A percentile compares a stretch with the other conserved stretches of the same genome.
phyloP scores from a whole-genome alignment of 2,888 invertebrate genomes.

The Julus scandinavius region DNA sequence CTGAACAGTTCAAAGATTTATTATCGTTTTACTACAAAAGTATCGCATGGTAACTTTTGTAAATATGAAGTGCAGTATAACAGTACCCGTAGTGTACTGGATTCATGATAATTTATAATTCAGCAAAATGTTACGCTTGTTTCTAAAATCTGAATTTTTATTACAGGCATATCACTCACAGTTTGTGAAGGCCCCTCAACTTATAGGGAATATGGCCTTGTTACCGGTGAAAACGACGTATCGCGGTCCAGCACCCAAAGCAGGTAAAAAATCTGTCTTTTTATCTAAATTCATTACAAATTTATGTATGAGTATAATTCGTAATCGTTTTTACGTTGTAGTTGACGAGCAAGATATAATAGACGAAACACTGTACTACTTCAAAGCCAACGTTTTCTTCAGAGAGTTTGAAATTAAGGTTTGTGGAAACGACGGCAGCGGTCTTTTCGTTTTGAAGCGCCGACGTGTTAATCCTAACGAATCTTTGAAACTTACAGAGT shows the following conservation, averaged over 20 bases:
- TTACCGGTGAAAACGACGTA: conserved; percentile 89
- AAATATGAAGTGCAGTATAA: too few species aligned
- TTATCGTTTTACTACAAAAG: too few species aligned
- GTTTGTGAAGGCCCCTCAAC: conserved; percentile 76
- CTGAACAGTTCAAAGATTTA: too few species aligned
- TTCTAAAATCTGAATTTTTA: conserved; percentile 62
- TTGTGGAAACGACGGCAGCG: too few species aligned
- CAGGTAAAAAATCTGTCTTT: conserved; percentile 61
- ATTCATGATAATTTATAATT: too few species aligned
- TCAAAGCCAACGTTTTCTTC: conserved; percentile 99
- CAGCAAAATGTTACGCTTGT: neutral
- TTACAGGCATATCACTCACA: conserved; percentile 94
- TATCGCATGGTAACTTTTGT: too few species aligned
- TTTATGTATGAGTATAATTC: too few species aligned
- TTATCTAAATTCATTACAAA: too few species aligned
- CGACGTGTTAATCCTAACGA: neutral
- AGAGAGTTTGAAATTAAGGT: conserved; percentile 99
- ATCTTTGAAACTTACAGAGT: conserved; percentile 73
- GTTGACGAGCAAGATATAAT: conserved; percentile 88
- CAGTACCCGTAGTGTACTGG: too few species aligned
- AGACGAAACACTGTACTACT: conserved; percentile 96
- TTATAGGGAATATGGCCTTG: conserved; percentile 92
- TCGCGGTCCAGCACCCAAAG: conserved; percentile 89
- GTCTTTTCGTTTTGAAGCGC: too few species aligned
- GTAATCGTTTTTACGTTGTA: conserved; percentile 58